Evolutionary conservation across 1,140 invertebrate genomes (phyloP).

Genomic region (Pseudomyrmex cubaensis): DNA sequence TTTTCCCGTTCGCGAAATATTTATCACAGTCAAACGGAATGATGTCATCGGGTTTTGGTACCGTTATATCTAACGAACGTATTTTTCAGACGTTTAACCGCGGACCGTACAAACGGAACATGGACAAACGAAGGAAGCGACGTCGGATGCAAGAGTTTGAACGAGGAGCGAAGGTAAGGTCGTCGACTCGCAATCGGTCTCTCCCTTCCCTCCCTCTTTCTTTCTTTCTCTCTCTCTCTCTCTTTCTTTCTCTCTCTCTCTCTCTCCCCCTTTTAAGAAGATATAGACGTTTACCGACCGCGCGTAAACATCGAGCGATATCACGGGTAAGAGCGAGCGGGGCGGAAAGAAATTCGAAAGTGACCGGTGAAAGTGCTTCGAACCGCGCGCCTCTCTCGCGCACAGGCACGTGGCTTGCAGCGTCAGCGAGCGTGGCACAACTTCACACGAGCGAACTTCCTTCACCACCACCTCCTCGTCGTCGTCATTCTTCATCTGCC

Average conservation of each 20-base stretch:
- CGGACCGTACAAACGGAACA: not conserved
- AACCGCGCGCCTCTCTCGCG: conserved; percentile 33
- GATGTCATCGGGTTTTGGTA: conserved; percentile 30
- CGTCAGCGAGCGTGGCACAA: conserved; percentile 58
- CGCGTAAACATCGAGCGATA: not conserved
- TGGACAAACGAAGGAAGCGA: not conserved
- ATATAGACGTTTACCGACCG: conserved; percentile 3
- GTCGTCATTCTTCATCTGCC: conserved; percentile 31
- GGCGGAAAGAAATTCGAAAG: conserved; percentile 82
- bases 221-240: too few relatives aligned
- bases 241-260: too few relatives aligned
- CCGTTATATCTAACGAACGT: conserved; percentile 54
- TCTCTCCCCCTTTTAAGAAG: not conserved
- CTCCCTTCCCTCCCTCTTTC: too few relatives aligned
- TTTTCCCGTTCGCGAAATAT: not conserved
- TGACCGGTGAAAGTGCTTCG: conserved; percentile 79
- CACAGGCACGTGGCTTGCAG: conserved; percentile 72
- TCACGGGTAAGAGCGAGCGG: conserved; percentile 4
- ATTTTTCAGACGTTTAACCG: conserved; percentile 33
- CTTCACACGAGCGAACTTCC: conserved; percentile 62
- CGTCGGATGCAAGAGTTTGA: conserved; percentile 12
- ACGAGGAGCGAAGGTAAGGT: conserved; percentile 44
- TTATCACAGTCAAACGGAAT: not conserved
- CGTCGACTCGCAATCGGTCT: conserved; percentile 43
- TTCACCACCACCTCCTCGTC: conserved; percentile 4